Evolutionary conservation across 2,113 vertebrate genomes (phyloP), one percentile per base, ranked within the genome.

Genomic region (Centropristis striata): DNA sequence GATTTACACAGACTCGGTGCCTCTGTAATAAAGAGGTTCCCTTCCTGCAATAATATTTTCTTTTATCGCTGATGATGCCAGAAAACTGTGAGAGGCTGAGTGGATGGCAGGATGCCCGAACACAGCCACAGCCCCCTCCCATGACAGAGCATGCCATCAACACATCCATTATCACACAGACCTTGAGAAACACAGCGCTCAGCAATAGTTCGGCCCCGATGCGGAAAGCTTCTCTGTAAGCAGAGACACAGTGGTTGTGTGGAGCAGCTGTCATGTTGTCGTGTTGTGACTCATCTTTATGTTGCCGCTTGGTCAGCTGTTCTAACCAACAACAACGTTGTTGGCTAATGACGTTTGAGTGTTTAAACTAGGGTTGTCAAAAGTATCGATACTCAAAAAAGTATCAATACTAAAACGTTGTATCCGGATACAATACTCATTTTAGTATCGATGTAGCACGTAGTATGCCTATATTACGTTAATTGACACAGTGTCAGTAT

Each of bases 91-190:
- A 54, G 59, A 54, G 36, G 71, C 37, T 50, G 53, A 71, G 71
- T n/a, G 42, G 20, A 67, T 63, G 75, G 53, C 46, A 37, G 20
- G 23, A 20, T 16, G 41, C 49, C 77, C 10, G 5, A 72, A 55
- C 23, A 37, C 11, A 12, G 61, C 32, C 63, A 6, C 28, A 42
- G 8, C 21, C 21, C 58, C 28, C 51, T 9, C 74, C 58, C 28
- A 0, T 18, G 68, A 23, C 63, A 25, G 42, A 57, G 71, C 50
- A 2, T 25, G 57, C 44, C 64, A 55, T 84, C 78, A 79, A 23
- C 75, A 64, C 78, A 27, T 18, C 58, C 78, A 50, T 16, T 80
- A 57, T 73, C 79, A n/a, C 23, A 16, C 66, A 75, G 61, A 64
- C 72, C 78, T 77, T 46, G 47, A 84, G 54, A 61, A 0, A 59